A percentile compares a stretch with the other conserved stretches of the same genome.
phyloP scores from a whole-genome alignment of 2,888 invertebrate genomes.

The Acanthosepion esculentum region DNA sequence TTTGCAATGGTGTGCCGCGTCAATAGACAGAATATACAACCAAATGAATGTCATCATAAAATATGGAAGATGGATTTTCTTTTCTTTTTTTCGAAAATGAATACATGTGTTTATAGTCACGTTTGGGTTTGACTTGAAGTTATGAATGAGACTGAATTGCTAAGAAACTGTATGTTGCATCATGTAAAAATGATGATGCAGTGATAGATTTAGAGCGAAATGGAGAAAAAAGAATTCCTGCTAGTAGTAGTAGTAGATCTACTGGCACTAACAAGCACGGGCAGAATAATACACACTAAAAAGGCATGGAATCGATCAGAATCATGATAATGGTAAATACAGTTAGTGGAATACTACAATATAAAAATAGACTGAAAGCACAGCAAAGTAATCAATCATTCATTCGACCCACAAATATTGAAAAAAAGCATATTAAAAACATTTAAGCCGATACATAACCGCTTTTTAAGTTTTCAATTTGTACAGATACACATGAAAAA shows the following conservation, averaged over 20 bases:
- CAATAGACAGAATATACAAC: no score
- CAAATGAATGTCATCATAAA: neutral
- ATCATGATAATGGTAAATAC: neutral
- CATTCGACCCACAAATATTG: no score
- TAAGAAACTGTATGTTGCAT: neutral
- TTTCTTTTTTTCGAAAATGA: neutral
- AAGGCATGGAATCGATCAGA: neutral
- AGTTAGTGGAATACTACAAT: neutral
- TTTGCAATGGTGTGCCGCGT: no score
- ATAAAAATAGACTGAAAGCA: neutral
- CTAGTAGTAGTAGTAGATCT: neutral
- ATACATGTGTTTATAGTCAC: neutral
- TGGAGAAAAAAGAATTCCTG: neutral
- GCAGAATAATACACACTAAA: neutral
- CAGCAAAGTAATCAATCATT: neutral
- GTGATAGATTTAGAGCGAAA: slow-evolving; percentile 8
- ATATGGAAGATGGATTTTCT: neutral
- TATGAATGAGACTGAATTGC: neutral
- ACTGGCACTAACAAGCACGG: neutral
- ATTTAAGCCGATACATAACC: no score
- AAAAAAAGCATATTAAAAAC: no score
- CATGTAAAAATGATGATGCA: neutral
- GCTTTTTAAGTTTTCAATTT: no score
- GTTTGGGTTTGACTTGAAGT: neutral
- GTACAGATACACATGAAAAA: no score